phyloP scores from a whole-genome alignment of 2,888 invertebrate species.

The Hydropsyche betteni region DNA sequence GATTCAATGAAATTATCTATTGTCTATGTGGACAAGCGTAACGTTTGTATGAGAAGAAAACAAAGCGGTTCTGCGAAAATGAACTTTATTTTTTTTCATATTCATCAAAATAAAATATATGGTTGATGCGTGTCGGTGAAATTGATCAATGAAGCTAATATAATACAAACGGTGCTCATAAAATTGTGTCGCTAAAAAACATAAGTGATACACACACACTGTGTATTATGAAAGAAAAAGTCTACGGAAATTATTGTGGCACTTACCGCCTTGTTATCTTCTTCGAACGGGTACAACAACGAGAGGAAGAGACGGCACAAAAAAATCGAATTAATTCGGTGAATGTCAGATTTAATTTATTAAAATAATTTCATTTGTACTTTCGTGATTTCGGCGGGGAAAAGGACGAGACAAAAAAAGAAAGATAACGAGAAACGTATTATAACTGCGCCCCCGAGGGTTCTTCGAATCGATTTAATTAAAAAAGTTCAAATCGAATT shows the following conservation, averaged over 20 bases:
- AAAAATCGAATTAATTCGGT: conserved; percentile 27
- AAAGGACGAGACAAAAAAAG: neutral
- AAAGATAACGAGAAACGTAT: neutral
- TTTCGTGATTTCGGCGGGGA: neutral
- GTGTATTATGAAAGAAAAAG: neutral
- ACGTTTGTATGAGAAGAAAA: conserved; percentile 29
- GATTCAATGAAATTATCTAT: conserved; percentile 4
- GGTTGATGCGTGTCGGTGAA: conserved; percentile 34
- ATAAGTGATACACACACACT: conserved; percentile 10
- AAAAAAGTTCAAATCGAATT: conserved; percentile 21
- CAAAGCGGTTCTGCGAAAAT: conserved; percentile 31
- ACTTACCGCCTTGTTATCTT: conserved; percentile 51
- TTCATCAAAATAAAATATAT: conserved; percentile 21
- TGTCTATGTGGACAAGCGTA: neutral
- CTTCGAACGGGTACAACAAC: conserved; percentile 31
- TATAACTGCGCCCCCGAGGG: neutral
- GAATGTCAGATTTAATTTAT: conserved; percentile 14
- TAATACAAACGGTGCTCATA: conserved; percentile 20
- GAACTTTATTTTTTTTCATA: neutral
- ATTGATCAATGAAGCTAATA: conserved; percentile 19
- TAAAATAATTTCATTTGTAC: conserved; percentile 28
- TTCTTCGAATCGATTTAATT: conserved; percentile 22
- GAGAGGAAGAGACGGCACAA: conserved; percentile 7
- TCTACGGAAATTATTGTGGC: conserved; percentile 18
- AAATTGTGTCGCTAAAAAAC: conserved; percentile 9